These are phyloP conservation scores for Helobdella robusta DNA, from an alignment of 2,888 invertebrate species.

Conservation along the genomic window DNA sequence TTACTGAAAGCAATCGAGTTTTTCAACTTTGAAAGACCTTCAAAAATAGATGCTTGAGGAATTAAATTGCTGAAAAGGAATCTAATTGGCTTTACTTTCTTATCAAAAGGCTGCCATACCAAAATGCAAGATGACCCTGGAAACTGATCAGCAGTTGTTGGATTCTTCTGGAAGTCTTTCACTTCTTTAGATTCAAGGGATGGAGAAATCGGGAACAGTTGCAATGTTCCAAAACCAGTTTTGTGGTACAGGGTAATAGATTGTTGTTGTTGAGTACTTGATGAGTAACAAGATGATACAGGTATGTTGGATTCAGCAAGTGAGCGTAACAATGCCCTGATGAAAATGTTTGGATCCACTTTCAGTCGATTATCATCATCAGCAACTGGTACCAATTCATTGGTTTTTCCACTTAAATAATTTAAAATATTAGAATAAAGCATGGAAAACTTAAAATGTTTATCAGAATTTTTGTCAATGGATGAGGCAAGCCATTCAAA, in stretches of 20 bases:
- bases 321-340: not conserved
- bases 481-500: slow-evolving; percentile 16
- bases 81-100: slow-evolving; percentile 2
- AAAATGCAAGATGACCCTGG: slow-evolving; percentile 7
- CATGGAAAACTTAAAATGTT: not conserved
- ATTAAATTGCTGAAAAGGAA: slow-evolving; percentile 11
- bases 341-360: not conserved
- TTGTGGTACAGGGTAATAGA: slow-evolving; percentile 19
- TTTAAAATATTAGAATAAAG: slow-evolving; percentile 13
- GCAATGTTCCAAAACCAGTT: slow-evolving; percentile 19
- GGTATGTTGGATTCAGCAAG: slow-evolving; percentile 13
- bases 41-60: slow-evolving; percentile 9
- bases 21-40: slow-evolving; percentile 14
- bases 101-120: slow-evolving; percentile 17
- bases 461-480: not conserved
- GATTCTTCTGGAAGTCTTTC: slow-evolving; percentile 16
- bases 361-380: slow-evolving; percentile 1
- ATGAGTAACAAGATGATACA: not conserved
- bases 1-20: not conserved
- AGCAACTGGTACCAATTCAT: not conserved
- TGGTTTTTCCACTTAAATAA: not conserved
- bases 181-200: slow-evolving; percentile 7
- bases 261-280: not conserved
- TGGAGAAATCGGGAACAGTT: slow-evolving; percentile 14
- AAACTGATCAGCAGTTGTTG: not conserved